phyloP scores from a whole-genome alignment of 2,797 vertebrate species.

The Aulostomus chinensis region DNA sequence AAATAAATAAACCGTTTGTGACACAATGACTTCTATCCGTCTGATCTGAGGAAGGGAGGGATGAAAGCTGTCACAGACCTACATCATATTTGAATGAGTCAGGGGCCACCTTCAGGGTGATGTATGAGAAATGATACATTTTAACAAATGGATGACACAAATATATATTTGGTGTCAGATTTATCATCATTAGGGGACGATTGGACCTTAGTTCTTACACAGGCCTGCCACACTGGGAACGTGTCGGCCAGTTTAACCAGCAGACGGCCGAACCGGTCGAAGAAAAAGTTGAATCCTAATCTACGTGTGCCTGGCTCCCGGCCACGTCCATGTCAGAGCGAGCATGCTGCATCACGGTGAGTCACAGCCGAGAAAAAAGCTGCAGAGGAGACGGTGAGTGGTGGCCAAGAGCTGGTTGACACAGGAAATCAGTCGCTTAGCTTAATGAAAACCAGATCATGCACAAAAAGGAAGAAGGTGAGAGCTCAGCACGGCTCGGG shows the following conservation, averaged over 20 bases:
- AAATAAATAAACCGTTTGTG: conserved; percentile 23
- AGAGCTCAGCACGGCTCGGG: conserved; percentile 3
- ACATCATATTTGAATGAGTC: neutral
- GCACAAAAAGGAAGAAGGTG: conserved; percentile 7
- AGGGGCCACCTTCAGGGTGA: too few relatives aligned
- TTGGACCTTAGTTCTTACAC: too few relatives aligned
- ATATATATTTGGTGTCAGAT: too few relatives aligned
- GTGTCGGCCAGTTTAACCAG: too few relatives aligned
- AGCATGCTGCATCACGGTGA: conserved; percentile 24
- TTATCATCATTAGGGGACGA: too few relatives aligned
- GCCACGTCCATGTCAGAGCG: conserved; percentile 10
- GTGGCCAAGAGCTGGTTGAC: conserved; percentile 34
- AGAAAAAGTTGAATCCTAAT: neutral
- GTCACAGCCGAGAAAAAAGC: conserved; percentile 8
- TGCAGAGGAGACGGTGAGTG: conserved; percentile 8
- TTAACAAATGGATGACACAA: too few relatives aligned
- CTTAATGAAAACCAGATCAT: conserved; percentile 61
- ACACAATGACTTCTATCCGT: conserved; percentile 32
- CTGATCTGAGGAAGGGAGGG: conserved; percentile 6
- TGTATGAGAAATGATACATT: too few relatives aligned
- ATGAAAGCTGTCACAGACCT: conserved; percentile 29
- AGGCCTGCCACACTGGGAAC: too few relatives aligned
- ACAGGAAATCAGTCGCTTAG: conserved; percentile 40
- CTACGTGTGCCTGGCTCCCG: conserved; percentile 7
- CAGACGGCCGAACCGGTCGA: too few relatives aligned